Percentiles rank a stretch among this genome's conserved stretches.
Conservation (phyloP, 2,113 vertebrate species). For the Seriola quinqueradiata region DNA sequence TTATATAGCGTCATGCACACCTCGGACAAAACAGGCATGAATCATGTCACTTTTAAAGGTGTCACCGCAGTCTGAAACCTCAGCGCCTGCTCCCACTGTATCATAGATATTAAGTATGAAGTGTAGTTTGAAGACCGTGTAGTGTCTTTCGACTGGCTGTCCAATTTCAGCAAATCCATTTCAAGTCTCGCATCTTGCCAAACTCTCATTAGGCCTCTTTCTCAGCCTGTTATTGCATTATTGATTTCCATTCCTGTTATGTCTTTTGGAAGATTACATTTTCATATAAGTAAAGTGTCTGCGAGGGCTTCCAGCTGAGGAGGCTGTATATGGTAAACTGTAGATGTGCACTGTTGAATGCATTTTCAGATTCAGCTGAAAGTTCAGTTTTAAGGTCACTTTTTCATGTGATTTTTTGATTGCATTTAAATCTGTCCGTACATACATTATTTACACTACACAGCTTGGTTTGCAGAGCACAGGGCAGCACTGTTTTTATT, state of each 20-base stretch:
- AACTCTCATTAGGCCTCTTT: constrained; percentile 70
- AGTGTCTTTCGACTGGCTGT: constrained; percentile 49
- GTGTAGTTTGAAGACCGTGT: constrained; percentile 38
- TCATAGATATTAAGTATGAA: constrained; percentile 33
- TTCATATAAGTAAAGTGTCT: constrained; percentile 79
- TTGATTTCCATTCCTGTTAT: constrained; percentile 76
- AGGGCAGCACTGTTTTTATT: not conserved
- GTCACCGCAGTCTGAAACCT: constrained; percentile 3
- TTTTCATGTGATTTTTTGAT: not conserved
- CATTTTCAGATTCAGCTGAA: constrained; percentile 30
- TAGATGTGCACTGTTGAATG: constrained; percentile 11
- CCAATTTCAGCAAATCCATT: constrained; percentile 76
- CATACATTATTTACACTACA: not conserved
- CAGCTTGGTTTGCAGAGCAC: not conserved
- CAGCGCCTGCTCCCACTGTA: not conserved
- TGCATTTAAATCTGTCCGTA: constrained; percentile 8
- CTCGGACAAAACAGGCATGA: not conserved
- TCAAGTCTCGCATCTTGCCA: constrained; percentile 64
- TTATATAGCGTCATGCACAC: not conserved
- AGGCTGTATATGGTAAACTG: not conserved
- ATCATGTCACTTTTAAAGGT: constrained; percentile 24
- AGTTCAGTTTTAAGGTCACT: not conserved
- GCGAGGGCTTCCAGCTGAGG: constrained; percentile 35
- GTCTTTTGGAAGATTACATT: constrained; percentile 79
- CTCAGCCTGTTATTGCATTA: constrained; percentile 72